Evolutionary conservation across 2,888 invertebrate species (phyloP), one percentile per base, ranked within the genome.

Genomic region (Diplolepis rosae): DNA sequence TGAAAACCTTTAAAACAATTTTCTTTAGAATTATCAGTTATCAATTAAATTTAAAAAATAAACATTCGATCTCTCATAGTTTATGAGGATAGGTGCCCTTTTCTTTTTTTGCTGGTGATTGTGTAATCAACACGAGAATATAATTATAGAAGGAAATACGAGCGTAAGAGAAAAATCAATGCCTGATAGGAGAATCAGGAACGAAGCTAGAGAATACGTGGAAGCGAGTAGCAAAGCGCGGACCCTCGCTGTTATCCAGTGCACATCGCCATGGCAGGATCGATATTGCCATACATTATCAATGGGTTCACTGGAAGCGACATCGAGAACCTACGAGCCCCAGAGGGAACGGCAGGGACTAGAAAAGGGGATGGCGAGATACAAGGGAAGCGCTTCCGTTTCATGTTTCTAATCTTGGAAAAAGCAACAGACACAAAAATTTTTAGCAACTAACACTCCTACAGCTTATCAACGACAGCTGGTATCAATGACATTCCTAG

Each of bases 261-360:
- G 69, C 61, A 72, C 69, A 69, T 71, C 68, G 65, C 67, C 68
- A 56, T 54, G 52, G 54, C 65, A 51, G 70, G 75, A 73, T 76
- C 75, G 75, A 76, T 76, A 73, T 66, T 54, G 73, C 70, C 66
- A 68, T 73, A 70, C 71, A 73, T 76, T 76, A 76, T 76, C 75
- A 69, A 73, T 73, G 72, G 70, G 65, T 56, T 73, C 65, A 39
- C 52, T 71, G 70, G 66, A 71, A 61, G 61, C 39, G 61, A 51
- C 50, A 30, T 42, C 68, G 65, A 69, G 70, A 24, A 50, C 28
- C 68, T 48, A 66, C 48, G 66, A 56, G 66, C 54, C 56, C 66
- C 66, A 32, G 30, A 28, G 54, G 68, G 54, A 50, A 50, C n/a
- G 9, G 22, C 28, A 51, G 7, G 11, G 66, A 56, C n/a, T 68